These are phyloP conservation scores for Montipora cactus DNA, from an alignment of 64 coral and sea anemone genomes.

Conservation along the genomic window DNA sequence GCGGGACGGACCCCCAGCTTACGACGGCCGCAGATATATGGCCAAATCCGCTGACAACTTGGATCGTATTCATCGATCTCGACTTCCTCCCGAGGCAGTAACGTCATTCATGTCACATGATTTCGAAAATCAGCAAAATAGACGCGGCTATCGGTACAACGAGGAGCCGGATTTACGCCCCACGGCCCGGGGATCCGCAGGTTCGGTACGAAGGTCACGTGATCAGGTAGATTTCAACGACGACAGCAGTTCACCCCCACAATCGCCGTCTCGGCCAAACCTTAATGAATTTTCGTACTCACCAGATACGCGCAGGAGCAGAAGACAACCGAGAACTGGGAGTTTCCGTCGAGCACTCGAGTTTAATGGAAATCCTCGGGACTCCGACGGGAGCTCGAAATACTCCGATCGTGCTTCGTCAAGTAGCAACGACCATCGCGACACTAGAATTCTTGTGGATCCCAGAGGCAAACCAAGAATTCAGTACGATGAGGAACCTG, in stretches of 20 bases:
- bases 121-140: slow-evolving; percentile 45
- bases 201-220: neutral
- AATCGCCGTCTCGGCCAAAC: neutral
- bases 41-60: slow-evolving; percentile 58
- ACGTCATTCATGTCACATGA: slow-evolving; percentile 93
- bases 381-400: slow-evolving; percentile 76
- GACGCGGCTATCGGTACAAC: neutral
- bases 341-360: slow-evolving; percentile 71
- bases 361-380: slow-evolving; percentile 31
- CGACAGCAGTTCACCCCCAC: slow-evolving; percentile 48
- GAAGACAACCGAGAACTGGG: slow-evolving; percentile 43
- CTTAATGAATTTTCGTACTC: slow-evolving; percentile 9
- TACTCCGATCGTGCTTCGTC: slow-evolving; percentile 78
- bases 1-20: slow-evolving; percentile 61
- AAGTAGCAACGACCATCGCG: slow-evolving; percentile 81
- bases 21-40: slow-evolving; percentile 55
- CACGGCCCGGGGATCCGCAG: neutral
- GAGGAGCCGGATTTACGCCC: neutral
- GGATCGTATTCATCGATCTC: slow-evolving; percentile 30
- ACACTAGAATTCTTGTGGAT: slow-evolving; percentile 1
- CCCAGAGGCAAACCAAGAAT: neutral
- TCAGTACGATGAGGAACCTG: slow-evolving; percentile 51
- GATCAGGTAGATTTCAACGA: slow-evolving; percentile 23
- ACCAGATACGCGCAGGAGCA: neutral
- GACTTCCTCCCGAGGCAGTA: slow-evolving; percentile 70